These are phyloP conservation scores for Ricordea florida DNA, from an alignment of 92 coral and sea anemone genomes.

Conservation along the genomic window DNA sequence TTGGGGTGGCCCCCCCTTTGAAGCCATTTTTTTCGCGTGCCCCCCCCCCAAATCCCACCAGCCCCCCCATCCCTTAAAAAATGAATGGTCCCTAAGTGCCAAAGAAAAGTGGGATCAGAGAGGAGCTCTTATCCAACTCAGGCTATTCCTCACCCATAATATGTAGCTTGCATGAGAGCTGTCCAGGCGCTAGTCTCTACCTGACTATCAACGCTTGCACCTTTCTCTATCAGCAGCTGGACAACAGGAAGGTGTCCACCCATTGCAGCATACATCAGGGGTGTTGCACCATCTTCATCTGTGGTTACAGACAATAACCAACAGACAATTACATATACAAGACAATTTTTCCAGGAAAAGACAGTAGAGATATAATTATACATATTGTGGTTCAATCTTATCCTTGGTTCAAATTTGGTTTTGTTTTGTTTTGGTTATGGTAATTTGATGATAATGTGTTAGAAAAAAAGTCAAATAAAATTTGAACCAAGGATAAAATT, in stretches of 20 bases:
- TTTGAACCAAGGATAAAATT: too few relatives aligned
- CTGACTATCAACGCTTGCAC: conserved; percentile 77
- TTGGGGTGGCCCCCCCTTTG: too few relatives aligned
- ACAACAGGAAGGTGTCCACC: conserved; percentile 69
- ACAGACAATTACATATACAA: not conserved
- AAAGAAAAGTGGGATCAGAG: not conserved
- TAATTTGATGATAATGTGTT: too few relatives aligned
- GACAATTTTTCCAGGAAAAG: not conserved
- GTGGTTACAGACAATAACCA: not conserved
- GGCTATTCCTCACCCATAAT: conserved; percentile 61
- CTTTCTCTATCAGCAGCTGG: conserved; percentile 58
- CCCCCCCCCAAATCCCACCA: too few relatives aligned
- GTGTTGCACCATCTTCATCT: conserved; percentile 96
- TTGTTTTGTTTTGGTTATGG: too few relatives aligned
- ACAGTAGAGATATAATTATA: not conserved
- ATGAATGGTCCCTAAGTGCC: not conserved
- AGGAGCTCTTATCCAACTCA: not conserved
- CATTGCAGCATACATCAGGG: conserved; percentile 92
- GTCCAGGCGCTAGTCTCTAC: conserved; percentile 89
- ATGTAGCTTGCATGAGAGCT: conserved; percentile 95
- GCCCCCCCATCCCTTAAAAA: too few relatives aligned
- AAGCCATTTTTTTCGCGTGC: too few relatives aligned
- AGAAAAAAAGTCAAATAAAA: too few relatives aligned
- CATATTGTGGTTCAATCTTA: too few relatives aligned
- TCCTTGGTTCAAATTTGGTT: too few relatives aligned